Conservation (phyloP, 2,113 vertebrate species). For the Rhea pennata region DNA sequence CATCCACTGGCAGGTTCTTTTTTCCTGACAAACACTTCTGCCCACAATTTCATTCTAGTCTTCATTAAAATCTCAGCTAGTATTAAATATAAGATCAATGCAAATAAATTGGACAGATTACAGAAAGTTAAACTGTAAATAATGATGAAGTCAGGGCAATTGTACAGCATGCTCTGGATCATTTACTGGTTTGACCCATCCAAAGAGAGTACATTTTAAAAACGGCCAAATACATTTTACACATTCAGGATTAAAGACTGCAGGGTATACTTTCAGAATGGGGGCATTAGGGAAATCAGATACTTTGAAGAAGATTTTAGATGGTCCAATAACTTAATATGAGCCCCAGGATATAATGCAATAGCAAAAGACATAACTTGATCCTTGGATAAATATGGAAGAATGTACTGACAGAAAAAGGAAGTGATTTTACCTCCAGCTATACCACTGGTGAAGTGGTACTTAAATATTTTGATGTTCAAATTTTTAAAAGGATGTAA, state of each 20-base stretch:
- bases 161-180: not conserved
- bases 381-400: not conserved
- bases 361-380: not conserved
- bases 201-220: not conserved
- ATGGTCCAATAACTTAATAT: not conserved
- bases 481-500: not conserved
- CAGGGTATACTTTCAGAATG: not conserved
- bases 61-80: not conserved
- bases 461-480: not conserved
- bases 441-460: not conserved
- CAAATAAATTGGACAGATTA: not conserved
- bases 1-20: not conserved
- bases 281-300: not conserved
- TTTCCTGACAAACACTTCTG: not conserved
- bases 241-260: not conserved
- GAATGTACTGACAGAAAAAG: not conserved
- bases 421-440: not conserved
- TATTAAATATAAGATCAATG: not conserved
- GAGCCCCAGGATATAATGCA: not conserved
- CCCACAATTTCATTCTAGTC: not conserved
- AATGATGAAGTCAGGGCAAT: rapidly evolving
- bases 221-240: not conserved
- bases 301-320: not conserved
- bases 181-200: not conserved
- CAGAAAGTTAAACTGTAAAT: not conserved